Conservation (phyloP, 1,140 invertebrate species). For the Melipona quadrifasciata region DNA sequence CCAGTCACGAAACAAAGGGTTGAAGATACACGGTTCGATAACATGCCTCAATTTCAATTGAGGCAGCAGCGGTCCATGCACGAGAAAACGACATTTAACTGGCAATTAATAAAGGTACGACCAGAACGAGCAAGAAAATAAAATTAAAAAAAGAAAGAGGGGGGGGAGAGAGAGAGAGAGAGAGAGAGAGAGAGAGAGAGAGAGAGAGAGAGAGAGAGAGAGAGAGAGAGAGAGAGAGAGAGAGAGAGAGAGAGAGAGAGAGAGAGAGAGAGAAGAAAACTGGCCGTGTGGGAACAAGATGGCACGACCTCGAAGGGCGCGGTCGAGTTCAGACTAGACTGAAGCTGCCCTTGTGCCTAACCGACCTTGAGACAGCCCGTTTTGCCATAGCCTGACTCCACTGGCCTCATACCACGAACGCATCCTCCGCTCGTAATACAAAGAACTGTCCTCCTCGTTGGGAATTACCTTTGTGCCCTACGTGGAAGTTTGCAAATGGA, state of each 20-base stretch:
- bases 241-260: neutral
- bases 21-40: neutral
- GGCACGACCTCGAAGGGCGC: slow-evolving; percentile 74
- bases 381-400: slow-evolving; percentile 59
- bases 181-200: neutral
- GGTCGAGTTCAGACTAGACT: slow-evolving; percentile 72
- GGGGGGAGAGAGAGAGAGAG: neutral
- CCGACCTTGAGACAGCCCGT: slow-evolving; percentile 74
- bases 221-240: neutral
- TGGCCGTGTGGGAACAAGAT: slow-evolving; percentile 66
- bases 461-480: slow-evolving; percentile 37
- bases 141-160: too few species aligned
- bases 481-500: slow-evolving; percentile 40
- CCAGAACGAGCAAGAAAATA: too few species aligned
- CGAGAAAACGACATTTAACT: slow-evolving; percentile 29
- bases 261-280: neutral
- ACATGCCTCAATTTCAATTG: slow-evolving; percentile 8
- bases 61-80: neutral
- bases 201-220: neutral
- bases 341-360: slow-evolving; percentile 74
- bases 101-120: slow-evolving; percentile 41
- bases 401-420: slow-evolving; percentile 52
- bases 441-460: slow-evolving; percentile 52
- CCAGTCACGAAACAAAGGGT: neutral
- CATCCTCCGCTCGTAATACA: slow-evolving; percentile 57